phyloP scores from a whole-genome alignment of 2,113 vertebrate species.

The Hydrolagus affinis region DNA sequence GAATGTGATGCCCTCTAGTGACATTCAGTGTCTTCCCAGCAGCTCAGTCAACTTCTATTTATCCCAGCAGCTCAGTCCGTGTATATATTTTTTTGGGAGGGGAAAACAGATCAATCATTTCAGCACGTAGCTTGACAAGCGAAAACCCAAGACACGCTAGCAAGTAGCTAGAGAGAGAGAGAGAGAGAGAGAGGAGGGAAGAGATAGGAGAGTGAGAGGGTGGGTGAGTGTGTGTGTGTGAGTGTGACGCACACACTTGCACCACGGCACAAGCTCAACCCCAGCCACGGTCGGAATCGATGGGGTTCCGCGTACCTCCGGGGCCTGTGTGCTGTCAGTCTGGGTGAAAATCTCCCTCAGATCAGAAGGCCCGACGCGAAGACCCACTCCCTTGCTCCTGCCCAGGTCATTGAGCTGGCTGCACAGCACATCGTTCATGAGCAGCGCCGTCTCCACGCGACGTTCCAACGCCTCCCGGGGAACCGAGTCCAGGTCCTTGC shows the following conservation, averaged over 20 bases:
- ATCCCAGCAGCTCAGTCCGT: background rate
- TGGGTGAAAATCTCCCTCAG: slow-evolving; percentile 23
- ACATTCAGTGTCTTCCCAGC: background rate
- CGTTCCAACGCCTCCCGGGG: background rate
- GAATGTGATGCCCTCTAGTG: background rate
- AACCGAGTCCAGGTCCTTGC: background rate
- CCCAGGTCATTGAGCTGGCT: background rate
- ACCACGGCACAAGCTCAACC: background rate
- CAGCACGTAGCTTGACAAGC: background rate
- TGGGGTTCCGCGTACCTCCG: background rate
- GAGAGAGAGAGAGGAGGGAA: background rate
- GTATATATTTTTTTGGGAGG: background rate
- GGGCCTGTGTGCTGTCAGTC: background rate
- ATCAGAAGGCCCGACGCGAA: background rate
- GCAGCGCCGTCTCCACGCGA: background rate
- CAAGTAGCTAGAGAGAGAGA: background rate
- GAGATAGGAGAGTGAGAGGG: background rate
- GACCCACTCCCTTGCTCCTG: background rate
- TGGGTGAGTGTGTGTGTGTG: background rate
- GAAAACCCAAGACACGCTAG: too few species aligned
- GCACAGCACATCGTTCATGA: slow-evolving; percentile 15
- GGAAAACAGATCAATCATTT: too few species aligned
- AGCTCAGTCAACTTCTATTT: background rate
- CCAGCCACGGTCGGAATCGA: background rate
- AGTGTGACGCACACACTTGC: background rate